Base-by-base conservation (phyloP, 2,888 invertebrate genomes). In the Leptinotarsa tumamoca region DNA sequence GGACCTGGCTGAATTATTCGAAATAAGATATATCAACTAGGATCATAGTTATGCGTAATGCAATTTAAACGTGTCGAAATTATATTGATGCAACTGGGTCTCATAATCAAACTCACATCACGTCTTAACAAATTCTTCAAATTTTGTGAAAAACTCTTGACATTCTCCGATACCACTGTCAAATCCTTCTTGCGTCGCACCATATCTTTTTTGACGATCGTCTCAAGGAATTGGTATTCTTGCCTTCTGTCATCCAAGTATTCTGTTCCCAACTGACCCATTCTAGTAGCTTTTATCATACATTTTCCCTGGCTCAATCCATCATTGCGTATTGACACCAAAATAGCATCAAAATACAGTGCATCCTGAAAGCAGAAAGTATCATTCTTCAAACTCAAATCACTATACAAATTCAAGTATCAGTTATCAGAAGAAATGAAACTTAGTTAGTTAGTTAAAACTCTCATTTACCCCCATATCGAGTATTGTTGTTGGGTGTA, bases 241-340 rank as follows among this genome's bases (percentile, higher is more conserved):
- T 89, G 90, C 78, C 91, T 91, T 71, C 92, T 88, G 79, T 93
- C 92, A 71, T 93, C 92, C 43, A 93, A 87, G 84, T 93, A 92
- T 84, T 94, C 93, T 81, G 91, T 90, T 1, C 92, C 93, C 1
- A 93, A 86, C 83, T 94, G 93, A 0, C 93, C 93, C 89, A 93
- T 90, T 82, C 91, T 90, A 0, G 92, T 93, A 1, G 92, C 91
- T 27, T 90, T 91, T 85, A 92, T 90, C 81, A 94, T 89, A 77
- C 93, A 91, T 82, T 90, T 90, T 63, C 92, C 91, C 86, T 93
- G 93, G 14, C 89, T 89, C 58, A 90, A 87, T 76, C 91, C 91
- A 83, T 94, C 93, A 43, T 90, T 83, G 81, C 90, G 90, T 67
- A 94, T 85, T 0, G 91, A 90, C 54, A 90, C 90, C 72, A 93